Evolutionary conservation across 2,888 invertebrate species (phyloP).

Genomic region (Octonoba sinensis): DNA sequence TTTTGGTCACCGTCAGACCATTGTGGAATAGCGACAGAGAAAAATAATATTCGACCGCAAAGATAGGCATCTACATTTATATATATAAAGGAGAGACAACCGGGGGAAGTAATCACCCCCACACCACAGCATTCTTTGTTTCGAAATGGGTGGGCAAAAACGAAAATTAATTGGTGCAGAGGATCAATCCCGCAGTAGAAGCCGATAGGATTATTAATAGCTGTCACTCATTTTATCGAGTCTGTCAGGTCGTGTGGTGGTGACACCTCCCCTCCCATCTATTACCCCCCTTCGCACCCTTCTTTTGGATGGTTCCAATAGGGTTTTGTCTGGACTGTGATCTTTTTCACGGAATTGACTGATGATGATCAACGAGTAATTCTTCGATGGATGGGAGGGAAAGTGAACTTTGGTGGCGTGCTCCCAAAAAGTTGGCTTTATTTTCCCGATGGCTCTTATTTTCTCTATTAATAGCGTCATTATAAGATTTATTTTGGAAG

Average conservation of each 20-base stretch:
- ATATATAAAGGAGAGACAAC: slow-evolving; percentile 53
- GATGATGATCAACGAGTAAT: slow-evolving; percentile 56
- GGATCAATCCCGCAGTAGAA: slow-evolving; percentile 47
- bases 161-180: slow-evolving; percentile 59
- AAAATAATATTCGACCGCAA: slow-evolving; percentile 26
- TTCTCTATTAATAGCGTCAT: not conserved
- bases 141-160: slow-evolving; percentile 34
- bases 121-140: slow-evolving; percentile 36
- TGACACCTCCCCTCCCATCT: slow-evolving; percentile 1
- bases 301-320: not conserved
- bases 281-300: too few species aligned
- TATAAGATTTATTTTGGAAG: too few species aligned
- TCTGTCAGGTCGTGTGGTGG: slow-evolving; percentile 9
- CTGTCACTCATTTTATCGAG: slow-evolving; percentile 61
- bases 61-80: slow-evolving; percentile 60
- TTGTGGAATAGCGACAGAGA: slow-evolving; percentile 33
- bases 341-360: slow-evolving; percentile 44
- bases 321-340: slow-evolving; percentile 42
- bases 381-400: too few species aligned
- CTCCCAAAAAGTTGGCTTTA: slow-evolving; percentile 21
- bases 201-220: slow-evolving; percentile 62
- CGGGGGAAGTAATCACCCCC: slow-evolving; percentile 3
- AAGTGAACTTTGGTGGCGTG: not conserved
- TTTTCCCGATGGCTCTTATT: slow-evolving; percentile 22
- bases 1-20: slow-evolving; percentile 18